Percentiles rank a stretch among this genome's conserved stretches.
Conservation (phyloP, 2,797 vertebrate species). For the Avahi laniger region DNA sequence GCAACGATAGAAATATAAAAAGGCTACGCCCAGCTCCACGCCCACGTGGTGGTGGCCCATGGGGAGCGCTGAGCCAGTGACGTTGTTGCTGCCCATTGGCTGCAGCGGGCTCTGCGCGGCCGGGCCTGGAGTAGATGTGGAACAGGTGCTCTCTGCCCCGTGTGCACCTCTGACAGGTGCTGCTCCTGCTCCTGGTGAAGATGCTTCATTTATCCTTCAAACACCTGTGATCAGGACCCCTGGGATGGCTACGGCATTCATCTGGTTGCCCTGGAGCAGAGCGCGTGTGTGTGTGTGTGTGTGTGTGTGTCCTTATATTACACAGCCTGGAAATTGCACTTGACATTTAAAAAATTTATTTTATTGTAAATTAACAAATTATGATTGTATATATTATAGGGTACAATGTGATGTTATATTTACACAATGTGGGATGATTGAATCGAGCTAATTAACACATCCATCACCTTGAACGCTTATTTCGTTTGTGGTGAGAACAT, state of each 20-base stretch:
- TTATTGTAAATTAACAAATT: neutral
- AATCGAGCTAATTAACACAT: no score
- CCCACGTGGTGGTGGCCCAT: rapidly evolving
- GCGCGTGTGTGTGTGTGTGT: no score
- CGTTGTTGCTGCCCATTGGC: neutral
- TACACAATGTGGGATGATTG: no score
- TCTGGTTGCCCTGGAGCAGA: neutral
- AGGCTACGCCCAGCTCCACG: neutral
- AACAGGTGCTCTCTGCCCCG: neutral
- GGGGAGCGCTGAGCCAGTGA: neutral
- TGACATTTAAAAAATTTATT: neutral
- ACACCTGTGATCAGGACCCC: neutral
- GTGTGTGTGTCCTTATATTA: neutral
- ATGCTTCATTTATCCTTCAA: no score
- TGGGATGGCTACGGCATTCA: neutral
- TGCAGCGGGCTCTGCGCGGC: neutral
- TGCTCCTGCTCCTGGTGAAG: neutral
- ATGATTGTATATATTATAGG: neutral
- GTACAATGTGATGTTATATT: no score
- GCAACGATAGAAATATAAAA: neutral
- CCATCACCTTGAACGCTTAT: neutral
- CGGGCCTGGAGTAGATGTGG: rapidly evolving
- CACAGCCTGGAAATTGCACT: neutral
- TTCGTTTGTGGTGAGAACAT: neutral
- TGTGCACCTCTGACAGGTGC: neutral